A percentile compares a stretch with the other conserved stretches of the same genome.
Conservation (phyloP, 2,888 invertebrate species). For the Euclidia mi region DNA sequence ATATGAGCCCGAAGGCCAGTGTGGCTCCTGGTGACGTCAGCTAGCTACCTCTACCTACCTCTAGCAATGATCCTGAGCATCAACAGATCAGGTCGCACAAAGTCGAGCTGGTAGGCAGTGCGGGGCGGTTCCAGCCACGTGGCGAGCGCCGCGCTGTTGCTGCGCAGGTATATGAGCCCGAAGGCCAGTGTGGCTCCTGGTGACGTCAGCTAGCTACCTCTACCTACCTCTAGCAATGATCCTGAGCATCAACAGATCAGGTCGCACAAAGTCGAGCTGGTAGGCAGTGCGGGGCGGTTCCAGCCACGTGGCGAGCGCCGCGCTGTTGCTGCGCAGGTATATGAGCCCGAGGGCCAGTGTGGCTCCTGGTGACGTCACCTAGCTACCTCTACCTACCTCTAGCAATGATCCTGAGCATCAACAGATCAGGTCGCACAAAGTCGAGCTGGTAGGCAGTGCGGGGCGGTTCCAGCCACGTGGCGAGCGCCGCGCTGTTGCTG, state of each 20-base stretch:
- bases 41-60: too few species aligned
- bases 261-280: conserved; percentile 96
- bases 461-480: conserved; percentile 97
- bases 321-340: conserved; percentile 96
- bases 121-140: conserved; percentile 97
- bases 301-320: conserved; percentile 97
- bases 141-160: conserved; percentile 95
- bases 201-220: too few species aligned
- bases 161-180: conserved; percentile 97
- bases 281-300: conserved; percentile 97
- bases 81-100: conserved; percentile 97
- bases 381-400: too few species aligned
- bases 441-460: conserved; percentile 97
- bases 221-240: conserved; percentile 94
- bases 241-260: conserved; percentile 96
- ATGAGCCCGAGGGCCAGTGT: conserved; percentile 98
- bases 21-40: conserved; percentile 99
- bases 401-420: conserved; percentile 95
- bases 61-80: conserved; percentile 95
- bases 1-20: conserved; percentile 97
- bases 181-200: conserved; percentile 98
- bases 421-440: conserved; percentile 97
- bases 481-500: conserved; percentile 95
- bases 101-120: conserved; percentile 97
- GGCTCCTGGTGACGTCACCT: conserved; percentile 98